phyloP scores from a whole-genome alignment of 2,113 vertebrate genomes.

The Cyphomyrus plagiostoma region DNA sequence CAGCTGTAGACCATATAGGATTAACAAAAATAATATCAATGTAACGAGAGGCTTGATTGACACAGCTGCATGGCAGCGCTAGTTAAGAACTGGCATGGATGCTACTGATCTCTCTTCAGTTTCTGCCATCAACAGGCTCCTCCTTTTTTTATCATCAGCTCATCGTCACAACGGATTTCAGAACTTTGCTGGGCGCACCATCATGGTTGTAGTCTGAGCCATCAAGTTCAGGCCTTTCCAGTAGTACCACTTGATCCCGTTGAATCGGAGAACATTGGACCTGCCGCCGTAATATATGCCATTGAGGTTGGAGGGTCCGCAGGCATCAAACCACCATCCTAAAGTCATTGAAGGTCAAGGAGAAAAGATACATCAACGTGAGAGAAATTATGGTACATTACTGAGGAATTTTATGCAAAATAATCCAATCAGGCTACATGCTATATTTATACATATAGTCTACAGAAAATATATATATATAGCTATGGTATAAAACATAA shows the following conservation, averaged over 20 bases:
- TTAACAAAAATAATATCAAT: not conserved
- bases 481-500: not conserved
- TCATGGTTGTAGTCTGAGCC: constrained; percentile 68
- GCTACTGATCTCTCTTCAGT: not conserved
- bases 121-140: not conserved
- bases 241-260: constrained; percentile 77
- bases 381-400: not conserved
- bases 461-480: not conserved
- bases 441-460: not conserved
- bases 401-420: not conserved
- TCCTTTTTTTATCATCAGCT: not conserved
- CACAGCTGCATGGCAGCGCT: not conserved
- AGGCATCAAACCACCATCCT: constrained; percentile 81
- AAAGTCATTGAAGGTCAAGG: constrained; percentile 23
- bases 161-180: constrained; percentile 28
- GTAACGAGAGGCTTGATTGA: not conserved
- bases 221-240: constrained; percentile 70
- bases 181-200: constrained; percentile 69
- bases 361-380: not conserved
- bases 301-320: constrained; percentile 73
- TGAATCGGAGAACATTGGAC: constrained; percentile 61
- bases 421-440: no score
- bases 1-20: not conserved
- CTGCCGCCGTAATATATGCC: constrained; percentile 65
- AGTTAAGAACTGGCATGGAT: not conserved